A percentile compares a stretch with the other conserved stretches of the same genome.
Evolutionary conservation across 2,797 vertebrate species (phyloP).

Genomic region (Clarias laeviceps): DNA sequence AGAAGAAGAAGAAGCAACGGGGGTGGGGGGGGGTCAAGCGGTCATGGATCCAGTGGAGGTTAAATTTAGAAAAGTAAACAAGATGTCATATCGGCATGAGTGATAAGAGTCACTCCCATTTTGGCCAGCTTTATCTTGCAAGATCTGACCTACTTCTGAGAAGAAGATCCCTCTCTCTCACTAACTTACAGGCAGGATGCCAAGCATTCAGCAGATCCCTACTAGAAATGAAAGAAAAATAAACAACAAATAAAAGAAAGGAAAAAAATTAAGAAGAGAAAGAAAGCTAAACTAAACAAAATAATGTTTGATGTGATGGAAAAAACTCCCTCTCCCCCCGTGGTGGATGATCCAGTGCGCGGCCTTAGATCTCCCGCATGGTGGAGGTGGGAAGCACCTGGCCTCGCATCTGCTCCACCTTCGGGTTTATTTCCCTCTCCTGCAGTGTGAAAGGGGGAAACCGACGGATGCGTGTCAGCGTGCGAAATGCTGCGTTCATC

Average conservation of each 20-base stretch:
- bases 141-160: conserved; percentile 69
- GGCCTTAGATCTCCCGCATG: conserved; percentile 71
- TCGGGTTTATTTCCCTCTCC: conserved; percentile 54
- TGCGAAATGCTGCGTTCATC: conserved; percentile 64
- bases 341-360: conserved; percentile 59
- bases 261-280: conserved; percentile 25
- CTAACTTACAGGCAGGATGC: conserved; percentile 36
- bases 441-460: conserved; percentile 48
- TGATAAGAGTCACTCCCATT: conserved; percentile 41
- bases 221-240: conserved; percentile 41
- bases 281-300: conserved; percentile 27
- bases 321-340: conserved; percentile 64
- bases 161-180: conserved; percentile 37
- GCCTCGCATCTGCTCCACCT: conserved; percentile 58
- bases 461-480: conserved; percentile 60
- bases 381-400: conserved; percentile 58
- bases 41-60: conserved; percentile 45
- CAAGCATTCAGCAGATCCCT: neutral
- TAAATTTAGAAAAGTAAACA: conserved; percentile 57
- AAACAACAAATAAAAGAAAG: neutral
- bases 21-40: conserved; percentile 52
- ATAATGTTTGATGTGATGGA: conserved; percentile 53
- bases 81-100: conserved; percentile 56
- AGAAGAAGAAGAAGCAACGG: neutral
- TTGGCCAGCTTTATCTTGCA: conserved; percentile 41